These are phyloP conservation scores for Lepidocolaptes lacrymiger DNA, from an alignment of 2,797 vertebrate species.

Conservation along the genomic window DNA sequence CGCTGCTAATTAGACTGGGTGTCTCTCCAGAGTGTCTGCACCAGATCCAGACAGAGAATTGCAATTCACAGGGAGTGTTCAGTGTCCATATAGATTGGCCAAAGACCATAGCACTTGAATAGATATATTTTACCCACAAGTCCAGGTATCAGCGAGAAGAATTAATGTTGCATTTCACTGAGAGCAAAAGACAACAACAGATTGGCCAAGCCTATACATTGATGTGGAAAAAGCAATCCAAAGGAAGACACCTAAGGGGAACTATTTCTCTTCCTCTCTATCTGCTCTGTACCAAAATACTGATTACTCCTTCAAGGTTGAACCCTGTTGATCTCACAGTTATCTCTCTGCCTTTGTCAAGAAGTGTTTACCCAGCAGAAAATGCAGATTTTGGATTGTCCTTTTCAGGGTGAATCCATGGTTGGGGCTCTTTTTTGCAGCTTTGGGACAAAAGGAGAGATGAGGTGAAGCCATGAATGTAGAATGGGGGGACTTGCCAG, in stretches of 20 bases:
- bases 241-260: not conserved
- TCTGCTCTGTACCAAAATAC: not conserved
- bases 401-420: not conserved
- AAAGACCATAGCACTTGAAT: not conserved
- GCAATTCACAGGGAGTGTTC: not conserved
- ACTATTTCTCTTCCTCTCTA: not conserved
- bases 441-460: not conserved
- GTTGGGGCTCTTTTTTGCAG: not conserved
- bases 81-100: not conserved
- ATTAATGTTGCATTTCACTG: not conserved
- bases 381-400: not conserved
- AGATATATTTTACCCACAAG: not conserved
- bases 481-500: not conserved
- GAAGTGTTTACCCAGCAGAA: not conserved
- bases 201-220: not conserved
- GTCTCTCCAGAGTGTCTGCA: not conserved
- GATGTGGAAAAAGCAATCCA: not conserved
- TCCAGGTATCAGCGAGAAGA: not conserved
- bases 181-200: not conserved
- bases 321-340: not conserved
- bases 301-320: not conserved
- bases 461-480: not conserved
- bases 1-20: not conserved
- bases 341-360: not conserved
- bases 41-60: not conserved